Evolutionary conservation across 1,140 invertebrate species (phyloP), one percentile per base, ranked within the genome.

Genomic region (Anagrus nilaparvatae): DNA sequence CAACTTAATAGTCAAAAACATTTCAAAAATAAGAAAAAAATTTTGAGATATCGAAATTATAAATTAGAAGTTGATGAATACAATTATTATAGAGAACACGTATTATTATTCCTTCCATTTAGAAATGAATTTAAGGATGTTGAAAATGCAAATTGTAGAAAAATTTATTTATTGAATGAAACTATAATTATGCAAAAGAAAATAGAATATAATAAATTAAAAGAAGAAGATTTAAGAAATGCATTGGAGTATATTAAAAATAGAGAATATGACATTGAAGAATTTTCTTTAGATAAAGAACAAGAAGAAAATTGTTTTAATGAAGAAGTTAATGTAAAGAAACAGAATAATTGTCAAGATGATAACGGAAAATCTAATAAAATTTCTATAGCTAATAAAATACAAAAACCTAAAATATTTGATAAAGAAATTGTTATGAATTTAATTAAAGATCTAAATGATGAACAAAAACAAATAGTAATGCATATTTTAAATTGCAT

Each of bases 41-140:
- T 47, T 9, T 33, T 46, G 13, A 43, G 43, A 37, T 46, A 31
- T 29, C 40, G 31, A 13, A 33, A 27, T 16, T 47, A 47, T 25
- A 47, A 51, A 38, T 25, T 47, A 17, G 18, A 34, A 19, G 35
- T 46, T 45, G 51, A 55, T 50, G 41, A 29, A 30, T 10, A 7
- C 14, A 53, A 54, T 39, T 54, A 49, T 40, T 54, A 37, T 24
- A 37, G 49, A 37, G 50, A 54, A 44, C 42, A 54, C 14, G 19
- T 53, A 13, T 32, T 52, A 28, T 35, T 56, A 19, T 56, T 50
- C 40, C 40, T 50, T 16, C 49, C 50, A 9, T 56, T 48, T 47
- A 16, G 43, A 36, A 51, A 53, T 48, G 50, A 54, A 51, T 19
- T 20, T 18, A 16, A 19, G 2, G 50, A 54, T n/a, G 14, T 53